Conservation (phyloP, 37 sponge, comb jelly and placozoan species). For the Axinella damicornis region DNA sequence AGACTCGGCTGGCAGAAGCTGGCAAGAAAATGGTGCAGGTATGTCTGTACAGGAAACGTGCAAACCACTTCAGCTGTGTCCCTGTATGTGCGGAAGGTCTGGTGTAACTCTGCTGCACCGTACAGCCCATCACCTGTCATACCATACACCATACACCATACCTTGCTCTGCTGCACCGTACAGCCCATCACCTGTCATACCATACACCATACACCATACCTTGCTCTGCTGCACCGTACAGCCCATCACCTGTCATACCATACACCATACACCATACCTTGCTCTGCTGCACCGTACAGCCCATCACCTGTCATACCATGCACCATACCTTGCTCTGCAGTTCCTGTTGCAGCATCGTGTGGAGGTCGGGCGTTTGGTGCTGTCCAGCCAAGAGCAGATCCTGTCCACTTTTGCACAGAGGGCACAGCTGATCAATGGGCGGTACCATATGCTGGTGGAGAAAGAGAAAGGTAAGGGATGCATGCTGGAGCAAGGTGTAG, state of each 20-base stretch:
- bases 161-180: too few relatives aligned
- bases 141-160: too few relatives aligned
- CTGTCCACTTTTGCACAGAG: slow-evolving; percentile 1
- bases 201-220: too few relatives aligned
- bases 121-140: too few relatives aligned
- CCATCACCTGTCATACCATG: not conserved
- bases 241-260: too few relatives aligned
- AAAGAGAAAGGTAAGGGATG: slow-evolving; percentile 26
- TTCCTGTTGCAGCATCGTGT: slow-evolving; percentile 18
- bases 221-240: too few relatives aligned
- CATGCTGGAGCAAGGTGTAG: too few relatives aligned
- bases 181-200: too few relatives aligned
- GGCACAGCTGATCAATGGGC: slow-evolving; percentile 46
- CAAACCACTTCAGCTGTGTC: too few relatives aligned
- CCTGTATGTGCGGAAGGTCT: too few relatives aligned
- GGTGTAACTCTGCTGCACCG: too few relatives aligned
- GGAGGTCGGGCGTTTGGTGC: not conserved
- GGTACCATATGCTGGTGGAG: slow-evolving; percentile 24
- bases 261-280: not conserved
- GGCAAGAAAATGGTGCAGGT: slow-evolving; percentile 43
- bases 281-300: not conserved
- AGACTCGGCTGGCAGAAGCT: not conserved
- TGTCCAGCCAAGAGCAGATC: slow-evolving; percentile 13
- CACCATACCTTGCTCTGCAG: not conserved
- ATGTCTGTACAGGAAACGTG: not conserved